A percentile compares a stretch with the other conserved stretches of the same genome.
phyloP scores from a whole-genome alignment of 1,140 invertebrate genomes.

The Drosophila rhopaloa region DNA sequence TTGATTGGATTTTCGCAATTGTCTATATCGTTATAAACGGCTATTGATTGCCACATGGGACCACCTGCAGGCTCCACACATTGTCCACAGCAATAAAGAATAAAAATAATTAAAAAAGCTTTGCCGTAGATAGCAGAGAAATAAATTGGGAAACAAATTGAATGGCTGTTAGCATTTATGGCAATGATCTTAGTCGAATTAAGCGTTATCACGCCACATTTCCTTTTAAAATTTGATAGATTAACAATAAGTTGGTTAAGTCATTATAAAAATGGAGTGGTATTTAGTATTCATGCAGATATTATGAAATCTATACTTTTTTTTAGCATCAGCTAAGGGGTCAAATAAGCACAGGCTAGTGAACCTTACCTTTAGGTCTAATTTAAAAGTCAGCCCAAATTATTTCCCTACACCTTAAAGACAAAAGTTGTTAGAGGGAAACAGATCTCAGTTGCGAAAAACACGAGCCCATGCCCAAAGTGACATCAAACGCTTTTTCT shows the following conservation, averaged over 20 bases:
- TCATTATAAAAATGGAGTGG: neutral
- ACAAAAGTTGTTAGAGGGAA: neutral
- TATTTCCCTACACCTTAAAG: neutral
- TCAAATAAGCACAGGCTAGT: neutral
- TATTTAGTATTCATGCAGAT: no score
- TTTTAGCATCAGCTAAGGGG: neutral
- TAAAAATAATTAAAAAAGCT: conserved; percentile 32
- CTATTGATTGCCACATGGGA: conserved; percentile 31
- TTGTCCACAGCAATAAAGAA: conserved; percentile 17
- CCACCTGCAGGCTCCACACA: conserved; percentile 44
- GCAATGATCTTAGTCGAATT: conserved; percentile 21
- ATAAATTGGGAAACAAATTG: conserved; percentile 3
- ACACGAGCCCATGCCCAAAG: neutral
- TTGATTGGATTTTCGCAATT: conserved; percentile 36
- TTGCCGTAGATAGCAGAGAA: neutral
- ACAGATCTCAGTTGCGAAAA: conserved; percentile 23
- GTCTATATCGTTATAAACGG: conserved; percentile 6
- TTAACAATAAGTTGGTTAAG: neutral
- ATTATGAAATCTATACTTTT: no score
- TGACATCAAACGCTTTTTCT: conserved; percentile 30
- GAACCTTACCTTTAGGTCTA: neutral
- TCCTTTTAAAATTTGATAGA: neutral
- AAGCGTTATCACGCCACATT: neutral
- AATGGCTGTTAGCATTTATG: conserved; percentile 1
- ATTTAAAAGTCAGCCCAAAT: neutral